Evolutionary conservation across 2,797 vertebrate genomes (phyloP).

Genomic region (Crypturellus tataupa): DNA sequence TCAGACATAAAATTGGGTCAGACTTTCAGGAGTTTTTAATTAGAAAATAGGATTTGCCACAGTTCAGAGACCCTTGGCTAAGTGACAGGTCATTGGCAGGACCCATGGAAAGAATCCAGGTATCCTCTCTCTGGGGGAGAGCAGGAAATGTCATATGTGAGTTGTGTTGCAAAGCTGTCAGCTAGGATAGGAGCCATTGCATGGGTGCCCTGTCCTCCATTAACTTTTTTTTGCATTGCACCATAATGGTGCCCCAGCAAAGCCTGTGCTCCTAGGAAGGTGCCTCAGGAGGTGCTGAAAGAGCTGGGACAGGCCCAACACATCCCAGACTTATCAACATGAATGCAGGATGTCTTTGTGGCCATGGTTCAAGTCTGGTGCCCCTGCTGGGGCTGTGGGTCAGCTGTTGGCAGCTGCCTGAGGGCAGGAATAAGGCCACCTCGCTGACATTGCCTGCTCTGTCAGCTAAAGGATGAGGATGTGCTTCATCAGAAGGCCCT

Average conservation of each 20-base stretch:
- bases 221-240: neutral
- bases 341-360: fast-evolving
- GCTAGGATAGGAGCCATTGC: neutral
- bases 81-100: neutral
- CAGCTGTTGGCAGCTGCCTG: neutral
- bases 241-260: neutral
- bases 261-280: neutral
- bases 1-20: neutral
- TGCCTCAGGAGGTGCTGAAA: neutral
- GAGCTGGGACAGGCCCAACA: neutral
- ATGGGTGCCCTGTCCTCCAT: neutral
- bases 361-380: neutral
- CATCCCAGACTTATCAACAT: fast-evolving
- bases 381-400: neutral
- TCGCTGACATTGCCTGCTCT: neutral
- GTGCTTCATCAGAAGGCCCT: neutral
- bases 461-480: neutral
- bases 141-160: neutral
- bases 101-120: neutral
- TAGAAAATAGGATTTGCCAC: neutral
- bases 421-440: neutral
- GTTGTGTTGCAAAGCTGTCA: neutral
- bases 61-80: neutral
- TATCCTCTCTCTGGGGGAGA: neutral
- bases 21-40: neutral